Base-by-base conservation (phyloP, 2,888 invertebrate genomes). In the Trachelus tabidus region DNA sequence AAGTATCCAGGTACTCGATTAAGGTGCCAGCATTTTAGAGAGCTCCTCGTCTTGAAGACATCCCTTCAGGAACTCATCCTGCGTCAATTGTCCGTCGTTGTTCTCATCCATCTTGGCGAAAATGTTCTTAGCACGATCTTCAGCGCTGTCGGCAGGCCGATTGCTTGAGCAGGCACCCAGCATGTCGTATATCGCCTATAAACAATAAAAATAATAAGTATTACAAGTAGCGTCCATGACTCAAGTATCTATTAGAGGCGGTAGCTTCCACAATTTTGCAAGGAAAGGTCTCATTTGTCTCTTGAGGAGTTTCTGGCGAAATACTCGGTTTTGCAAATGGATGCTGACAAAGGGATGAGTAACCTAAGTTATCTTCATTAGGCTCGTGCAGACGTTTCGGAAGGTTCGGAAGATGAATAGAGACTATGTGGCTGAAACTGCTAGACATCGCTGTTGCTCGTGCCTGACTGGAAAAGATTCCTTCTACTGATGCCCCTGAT, bases 71-170 rank as follows among this genome's bases (percentile, higher is more conserved):
- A 99, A 99, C 93, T 99, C 99, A 85, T 99, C 98, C 93, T 98
- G 98, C 84, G 98, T 98, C 90, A 99, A 94, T 92, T 98, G 98
- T 81, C 99, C 99, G 92, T 99, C 99, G 93, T 98, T 98, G 94
- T 99, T 99, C 91, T 98, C 97, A 92, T 99, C 99, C 99, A 99
- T 99, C 93, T 98, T 98, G 81, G 98, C 98, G 93, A 99, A 99
- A 89, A 99, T 99, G 92, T 98, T 99, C 93, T 98, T 98, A 86
- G 99, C 99, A 85, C 99, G 94, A 91, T 99, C 98, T 91, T 99
- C 98, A 37, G 99, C 99, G 33, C 98, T 98, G 92, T 98, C 98
- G 69, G 97, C 97, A 75, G 98, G 98, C 90, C 98, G 94, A 93
- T 97, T 98, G 92, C 97, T 97, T 89, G 97, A 97, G 92, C 98